Base-by-base conservation (phyloP, 2,888 invertebrate genomes). In the Drosophila paranaensis region DNA sequence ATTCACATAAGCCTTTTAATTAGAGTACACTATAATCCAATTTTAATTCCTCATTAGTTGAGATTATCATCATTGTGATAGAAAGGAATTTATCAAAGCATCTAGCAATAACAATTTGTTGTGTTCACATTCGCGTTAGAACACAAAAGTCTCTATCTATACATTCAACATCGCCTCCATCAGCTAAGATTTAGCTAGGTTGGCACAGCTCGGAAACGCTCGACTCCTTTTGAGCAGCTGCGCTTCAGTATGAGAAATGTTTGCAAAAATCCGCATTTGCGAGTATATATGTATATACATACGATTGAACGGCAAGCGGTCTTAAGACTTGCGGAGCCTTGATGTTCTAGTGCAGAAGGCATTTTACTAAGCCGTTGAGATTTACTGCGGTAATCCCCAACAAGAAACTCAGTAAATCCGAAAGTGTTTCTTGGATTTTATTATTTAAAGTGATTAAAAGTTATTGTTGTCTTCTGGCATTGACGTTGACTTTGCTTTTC, bases 391-490 rank as follows among this genome's bases (percentile, higher is more conserved):
- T 82, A 82, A 82, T 84, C 82, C 82, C 60, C 76, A 71, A 71
- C 74, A 81, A 74, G 69, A 81, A 76, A 80, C 73, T 88, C 75
- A 81, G 81, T 79, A 85, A 88, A 88, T 89, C 82, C 79, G 71
- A 76, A 87, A 89, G 80, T 85, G 83, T 87, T 87, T 85, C 78
- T 80, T 81, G 77, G 82, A 85, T 87, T 85, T 89, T 85, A 83
- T 88, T 87, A 83, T 89, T 86, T 84, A 79, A 88, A 88, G 85
- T 87, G 81, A 86, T 89, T 89, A 82, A 89, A 87, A 82, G 76
- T 83, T 80, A 80, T 83, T 80, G 74, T 82, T 79, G 62, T 61
- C 72, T 61, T 48, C 58, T 76, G 67, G 61, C 65, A 64, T 71
- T 79, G 71, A 68, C 64, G 80, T 72, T 73, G 63, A 62, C 54